phyloP scores from a whole-genome alignment of 2,797 vertebrate species.

The Falco cherrug region DNA sequence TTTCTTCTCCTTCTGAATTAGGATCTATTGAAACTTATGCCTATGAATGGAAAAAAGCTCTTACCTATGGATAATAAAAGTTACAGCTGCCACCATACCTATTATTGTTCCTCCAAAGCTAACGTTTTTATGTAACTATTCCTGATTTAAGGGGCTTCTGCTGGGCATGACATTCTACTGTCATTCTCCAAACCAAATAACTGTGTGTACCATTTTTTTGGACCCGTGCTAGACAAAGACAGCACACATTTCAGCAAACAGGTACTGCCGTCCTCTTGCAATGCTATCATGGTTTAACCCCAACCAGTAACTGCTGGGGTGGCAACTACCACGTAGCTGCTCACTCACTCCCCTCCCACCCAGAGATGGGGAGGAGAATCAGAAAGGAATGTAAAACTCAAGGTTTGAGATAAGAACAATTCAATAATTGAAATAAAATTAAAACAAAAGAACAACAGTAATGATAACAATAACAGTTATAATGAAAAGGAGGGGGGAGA shows the following conservation, averaged over 20 bases:
- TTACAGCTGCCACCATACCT: not conserved
- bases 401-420: too few relatives aligned
- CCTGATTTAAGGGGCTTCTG: not conserved
- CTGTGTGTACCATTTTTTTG: not conserved
- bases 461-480: too few relatives aligned
- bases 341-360: too few relatives aligned
- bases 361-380: too few relatives aligned
- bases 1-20: not conserved
- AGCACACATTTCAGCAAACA: not conserved
- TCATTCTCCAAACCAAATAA: not conserved
- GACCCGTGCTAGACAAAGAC: not conserved
- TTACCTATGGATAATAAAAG: not conserved
- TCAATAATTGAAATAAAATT: too few relatives aligned
- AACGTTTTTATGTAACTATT: not conserved
- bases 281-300: too few relatives aligned
- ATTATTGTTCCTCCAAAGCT: not conserved
- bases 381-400: too few relatives aligned
- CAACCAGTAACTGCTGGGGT: too few relatives aligned
- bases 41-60: not conserved
- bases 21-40: not conserved
- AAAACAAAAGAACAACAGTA: too few relatives aligned
- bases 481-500: too few relatives aligned
- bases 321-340: too few relatives aligned
- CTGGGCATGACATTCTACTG: not conserved
- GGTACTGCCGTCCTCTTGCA: not conserved